Conservation (phyloP, 2,113 vertebrate genomes). For the Aspidoscelis tigris region DNA sequence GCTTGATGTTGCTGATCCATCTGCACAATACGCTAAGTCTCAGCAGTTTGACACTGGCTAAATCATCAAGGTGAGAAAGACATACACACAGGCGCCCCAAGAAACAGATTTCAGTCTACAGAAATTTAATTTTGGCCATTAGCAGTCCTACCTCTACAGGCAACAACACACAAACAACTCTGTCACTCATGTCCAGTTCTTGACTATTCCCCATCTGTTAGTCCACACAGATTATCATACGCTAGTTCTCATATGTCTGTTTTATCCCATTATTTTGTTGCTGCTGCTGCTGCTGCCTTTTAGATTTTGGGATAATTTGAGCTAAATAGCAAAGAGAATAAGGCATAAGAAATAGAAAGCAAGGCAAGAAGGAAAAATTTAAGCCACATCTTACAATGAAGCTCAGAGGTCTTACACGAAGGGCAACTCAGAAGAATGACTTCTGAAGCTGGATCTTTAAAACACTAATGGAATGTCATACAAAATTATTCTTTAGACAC, state of each 20-base stretch:
- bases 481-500: neutral
- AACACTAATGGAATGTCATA: constrained; percentile 5
- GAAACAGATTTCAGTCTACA: neutral
- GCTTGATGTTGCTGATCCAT: accelerated
- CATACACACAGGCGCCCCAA: neutral
- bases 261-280: constrained; percentile 10
- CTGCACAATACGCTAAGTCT: neutral
- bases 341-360: no score
- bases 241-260: neutral
- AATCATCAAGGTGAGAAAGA: constrained; percentile 14
- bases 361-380: no score
- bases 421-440: neutral
- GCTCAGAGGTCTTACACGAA: neutral
- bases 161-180: neutral
- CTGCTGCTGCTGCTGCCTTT: no score
- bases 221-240: neutral
- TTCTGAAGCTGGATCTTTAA: constrained; percentile 20
- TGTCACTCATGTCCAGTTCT: neutral
- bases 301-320: no score
- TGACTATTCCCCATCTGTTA: constrained; percentile 23
- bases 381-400: no score
- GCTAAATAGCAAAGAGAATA: no score
- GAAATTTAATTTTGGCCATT: neutral
- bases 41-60: neutral
- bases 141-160: neutral